A percentile compares a stretch with the other conserved stretches of the same genome.
These are phyloP conservation scores for Potorous gilbertii DNA, from an alignment of 2,797 vertebrate species.

Conservation along the genomic window DNA sequence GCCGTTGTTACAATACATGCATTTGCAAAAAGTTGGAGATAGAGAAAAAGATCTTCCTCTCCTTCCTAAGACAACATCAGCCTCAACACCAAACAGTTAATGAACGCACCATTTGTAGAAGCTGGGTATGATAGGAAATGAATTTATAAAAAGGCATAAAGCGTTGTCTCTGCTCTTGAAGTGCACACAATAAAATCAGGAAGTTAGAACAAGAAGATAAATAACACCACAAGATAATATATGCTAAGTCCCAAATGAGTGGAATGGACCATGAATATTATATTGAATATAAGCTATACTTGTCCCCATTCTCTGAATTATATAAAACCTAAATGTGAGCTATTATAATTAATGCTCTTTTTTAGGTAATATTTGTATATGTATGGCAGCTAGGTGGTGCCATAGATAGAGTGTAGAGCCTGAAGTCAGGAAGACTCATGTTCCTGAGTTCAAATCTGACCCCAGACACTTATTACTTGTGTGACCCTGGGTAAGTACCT, in stretches of 20 bases:
- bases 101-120: not conserved
- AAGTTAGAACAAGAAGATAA: not conserved
- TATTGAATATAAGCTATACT: not conserved
- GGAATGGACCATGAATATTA: not conserved
- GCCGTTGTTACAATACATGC: not conserved
- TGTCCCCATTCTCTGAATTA: not conserved
- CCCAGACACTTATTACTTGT: not conserved
- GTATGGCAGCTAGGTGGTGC: not conserved
- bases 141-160: not conserved
- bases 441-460: not conserved
- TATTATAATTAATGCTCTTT: not conserved
- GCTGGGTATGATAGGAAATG: not conserved
- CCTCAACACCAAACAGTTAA: not conserved
- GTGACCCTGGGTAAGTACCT: not conserved
- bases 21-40: not conserved
- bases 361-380: too few species aligned
- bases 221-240: not conserved
- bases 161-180: not conserved
- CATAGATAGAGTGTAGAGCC: not conserved
- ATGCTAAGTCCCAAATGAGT: not conserved
- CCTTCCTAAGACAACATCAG: not conserved
- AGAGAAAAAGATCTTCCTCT: not conserved
- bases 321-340: not conserved
- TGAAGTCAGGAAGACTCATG: not conserved
- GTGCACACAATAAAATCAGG: not conserved